Evolutionary conservation across 2,113 vertebrate genomes (phyloP), one percentile per base, ranked within the genome.

Genomic region (Maccullochella peelii): DNA sequence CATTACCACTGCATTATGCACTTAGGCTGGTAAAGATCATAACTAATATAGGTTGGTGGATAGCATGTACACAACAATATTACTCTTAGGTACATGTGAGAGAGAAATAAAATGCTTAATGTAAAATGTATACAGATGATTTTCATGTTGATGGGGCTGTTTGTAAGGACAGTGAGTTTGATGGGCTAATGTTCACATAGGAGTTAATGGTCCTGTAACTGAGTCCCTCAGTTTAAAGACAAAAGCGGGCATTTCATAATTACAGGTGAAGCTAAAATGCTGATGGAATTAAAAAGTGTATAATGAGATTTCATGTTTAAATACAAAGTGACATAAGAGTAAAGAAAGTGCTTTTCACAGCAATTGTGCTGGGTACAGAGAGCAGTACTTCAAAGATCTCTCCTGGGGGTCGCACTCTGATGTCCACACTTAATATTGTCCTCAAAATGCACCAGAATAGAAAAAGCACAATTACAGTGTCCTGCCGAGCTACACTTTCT

Each of bases 331-430:
- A 78, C 61, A 76, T 55, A 36, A 40, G 25, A 74, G 63, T 11
- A 44, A 65, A 86, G 61, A 86, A 87, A 89, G 47, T 88, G 84
- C 88, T 80, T 80, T 88, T 68, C 59, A 54, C 59, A 79, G 85
- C 79, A 71, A 27, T 54, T 86, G 25, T 73, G 67, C 30, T 20
- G 16, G n/a, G 27, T 44, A 76, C 49, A 78, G 57, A 68, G 74
- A 47, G n/a, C 71, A 79, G 55, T n/a, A 63, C 69, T 82, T 86
- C 67, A 88, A 66, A 88, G 69, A 52, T 54, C 54, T 76, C 78
- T 77, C 69, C 44, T n/a, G 63, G 75, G 87, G 75, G 76, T 38
- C 12, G 36, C 59, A 33, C 11, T 88, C 86, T 87, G 62, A 91
- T 81, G 81, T 55, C 42, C 21, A 73, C 47, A 80, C 54, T 72